Conservation (phyloP, 1,140 invertebrate genomes). For the Halyomorpha halys region DNA sequence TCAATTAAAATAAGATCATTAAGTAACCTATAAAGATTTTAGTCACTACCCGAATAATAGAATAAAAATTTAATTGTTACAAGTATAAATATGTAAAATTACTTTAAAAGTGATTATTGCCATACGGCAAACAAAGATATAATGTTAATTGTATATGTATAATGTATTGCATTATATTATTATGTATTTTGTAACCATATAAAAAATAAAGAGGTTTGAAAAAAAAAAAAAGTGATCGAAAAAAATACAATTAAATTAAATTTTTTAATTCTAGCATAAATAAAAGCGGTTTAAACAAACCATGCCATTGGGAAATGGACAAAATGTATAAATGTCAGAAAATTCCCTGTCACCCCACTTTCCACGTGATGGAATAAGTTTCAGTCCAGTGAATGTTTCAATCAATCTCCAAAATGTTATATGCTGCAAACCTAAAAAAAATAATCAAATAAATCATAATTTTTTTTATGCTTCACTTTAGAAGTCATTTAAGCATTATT, state of each 20-base stretch:
- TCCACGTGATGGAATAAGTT: constrained; percentile 73
- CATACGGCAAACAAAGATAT: not conserved
- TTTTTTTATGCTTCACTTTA: too few relatives aligned
- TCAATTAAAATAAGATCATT: too few relatives aligned
- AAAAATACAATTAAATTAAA: not conserved
- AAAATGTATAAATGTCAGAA: constrained; percentile 72
- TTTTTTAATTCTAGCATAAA: not conserved
- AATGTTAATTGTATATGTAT: too few relatives aligned
- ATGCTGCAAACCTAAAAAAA: constrained; percentile 49
- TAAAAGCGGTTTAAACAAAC: constrained; percentile 35
- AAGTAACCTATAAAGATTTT: too few relatives aligned
- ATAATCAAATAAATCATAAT: not conserved
- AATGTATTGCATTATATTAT: too few relatives aligned
- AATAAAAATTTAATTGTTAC: not conserved
- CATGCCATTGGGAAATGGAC: constrained; percentile 77
- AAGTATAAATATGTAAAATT: not conserved
- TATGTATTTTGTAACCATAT: too few relatives aligned
- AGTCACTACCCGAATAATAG: too few relatives aligned
- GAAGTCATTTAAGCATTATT: too few relatives aligned
- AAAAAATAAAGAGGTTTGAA: too few relatives aligned
- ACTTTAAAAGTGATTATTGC: too few relatives aligned
- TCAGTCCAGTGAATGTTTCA: constrained; percentile 77
- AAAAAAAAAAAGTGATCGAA: not conserved
- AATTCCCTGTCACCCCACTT: constrained; percentile 84
- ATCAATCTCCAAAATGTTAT: constrained; percentile 92